Evolutionary conservation across 2,797 vertebrate species (phyloP).

Genomic region (Nannoperca australis): DNA sequence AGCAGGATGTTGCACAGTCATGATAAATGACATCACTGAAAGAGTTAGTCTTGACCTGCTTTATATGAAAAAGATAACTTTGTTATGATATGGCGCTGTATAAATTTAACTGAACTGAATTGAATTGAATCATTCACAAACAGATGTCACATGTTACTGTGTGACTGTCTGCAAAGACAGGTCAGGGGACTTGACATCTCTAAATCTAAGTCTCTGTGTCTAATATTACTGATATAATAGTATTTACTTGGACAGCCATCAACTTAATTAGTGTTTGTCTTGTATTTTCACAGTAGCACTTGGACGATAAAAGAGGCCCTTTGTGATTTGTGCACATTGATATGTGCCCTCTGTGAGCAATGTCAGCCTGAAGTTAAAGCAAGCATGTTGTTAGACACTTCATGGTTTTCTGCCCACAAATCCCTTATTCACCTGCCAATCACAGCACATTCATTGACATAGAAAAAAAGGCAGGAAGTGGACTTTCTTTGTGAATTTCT

Average conservation of each 20-base stretch:
- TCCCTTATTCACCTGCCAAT: not conserved
- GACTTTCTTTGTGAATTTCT: too few relatives aligned
- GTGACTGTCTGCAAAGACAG: not conserved
- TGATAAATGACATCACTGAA: constrained; percentile 10
- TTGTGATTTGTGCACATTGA: constrained; percentile 45
- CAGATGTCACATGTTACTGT: not conserved
- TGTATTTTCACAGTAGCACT: constrained; percentile 56
- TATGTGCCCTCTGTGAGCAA: not conserved
- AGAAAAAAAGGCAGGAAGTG: too few relatives aligned
- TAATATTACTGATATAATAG: not conserved
- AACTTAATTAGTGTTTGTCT: constrained; percentile 26
- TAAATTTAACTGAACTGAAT: too few relatives aligned
- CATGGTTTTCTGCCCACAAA: not conserved
- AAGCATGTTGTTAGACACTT: not conserved
- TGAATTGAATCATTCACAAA: constrained; percentile 10
- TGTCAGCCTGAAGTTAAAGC: constrained; percentile 33
- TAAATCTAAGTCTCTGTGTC: not conserved
- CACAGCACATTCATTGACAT: not conserved
- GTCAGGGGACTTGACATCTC: not conserved
- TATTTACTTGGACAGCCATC: not conserved
- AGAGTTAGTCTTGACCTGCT: too few relatives aligned
- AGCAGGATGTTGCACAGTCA: constrained; percentile 46
- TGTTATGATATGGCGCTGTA: too few relatives aligned
- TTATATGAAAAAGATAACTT: too few relatives aligned
- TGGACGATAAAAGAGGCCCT: constrained; percentile 48